Conservation (phyloP, 2,797 vertebrate species). For the Sebastiscus tertius region DNA sequence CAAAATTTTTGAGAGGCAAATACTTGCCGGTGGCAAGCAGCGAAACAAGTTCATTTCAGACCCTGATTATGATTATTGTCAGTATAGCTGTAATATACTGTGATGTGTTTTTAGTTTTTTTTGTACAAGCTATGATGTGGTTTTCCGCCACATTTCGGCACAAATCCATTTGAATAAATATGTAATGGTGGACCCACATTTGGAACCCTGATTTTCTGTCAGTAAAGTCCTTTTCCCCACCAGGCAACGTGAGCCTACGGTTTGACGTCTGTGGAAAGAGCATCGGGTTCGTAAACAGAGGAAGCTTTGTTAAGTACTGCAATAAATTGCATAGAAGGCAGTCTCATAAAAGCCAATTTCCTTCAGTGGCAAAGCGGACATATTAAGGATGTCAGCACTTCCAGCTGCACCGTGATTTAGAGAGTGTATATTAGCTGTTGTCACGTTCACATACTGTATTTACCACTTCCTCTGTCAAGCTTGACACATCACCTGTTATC, state of each 20-base stretch:
- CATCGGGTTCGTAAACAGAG: constrained; percentile 66
- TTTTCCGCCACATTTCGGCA: background rate
- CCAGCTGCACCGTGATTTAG: constrained; percentile 63
- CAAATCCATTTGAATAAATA: background rate
- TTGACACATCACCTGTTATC: constrained; percentile 41
- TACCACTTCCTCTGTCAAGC: constrained; percentile 26
- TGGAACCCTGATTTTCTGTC: constrained; percentile 4
- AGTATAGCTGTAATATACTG: background rate
- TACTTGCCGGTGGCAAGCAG: no score
- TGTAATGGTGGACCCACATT: background rate
- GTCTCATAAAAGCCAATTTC: constrained; percentile 79
- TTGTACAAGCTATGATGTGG: background rate
- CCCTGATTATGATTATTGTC: background rate
- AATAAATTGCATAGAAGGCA: constrained; percentile 72
- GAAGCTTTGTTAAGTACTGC: constrained; percentile 77
- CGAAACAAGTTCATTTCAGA: no score
- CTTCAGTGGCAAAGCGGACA: constrained; percentile 61
- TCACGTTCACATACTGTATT: constrained; percentile 50
- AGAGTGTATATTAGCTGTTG: constrained; percentile 54
- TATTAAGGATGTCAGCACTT: constrained; percentile 75
- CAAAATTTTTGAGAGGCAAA: no score
- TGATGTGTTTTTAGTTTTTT: background rate
- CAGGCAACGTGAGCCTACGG: constrained; percentile 33
- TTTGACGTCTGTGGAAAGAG: constrained; percentile 61
- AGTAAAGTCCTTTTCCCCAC: constrained; percentile 12